A percentile compares a stretch with the other conserved stretches of the same genome.
phyloP scores from a whole-genome alignment of 2,888 invertebrate species.

The Trichacis sp. region DNA sequence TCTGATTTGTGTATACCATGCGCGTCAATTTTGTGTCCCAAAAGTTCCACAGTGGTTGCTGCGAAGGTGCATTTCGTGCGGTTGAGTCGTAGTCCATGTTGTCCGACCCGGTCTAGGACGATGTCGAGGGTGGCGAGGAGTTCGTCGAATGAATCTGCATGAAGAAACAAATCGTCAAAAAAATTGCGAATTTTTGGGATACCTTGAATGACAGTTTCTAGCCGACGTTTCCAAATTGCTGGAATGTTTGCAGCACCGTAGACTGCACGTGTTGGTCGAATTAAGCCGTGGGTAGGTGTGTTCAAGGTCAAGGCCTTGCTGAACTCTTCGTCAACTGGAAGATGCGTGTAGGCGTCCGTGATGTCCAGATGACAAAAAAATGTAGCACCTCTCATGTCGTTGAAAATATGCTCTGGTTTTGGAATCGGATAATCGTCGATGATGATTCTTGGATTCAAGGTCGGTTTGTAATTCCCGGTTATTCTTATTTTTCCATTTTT shows the following conservation, averaged over 20 bases:
- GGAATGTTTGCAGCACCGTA: constrained; percentile 23
- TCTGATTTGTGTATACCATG: constrained; percentile 18
- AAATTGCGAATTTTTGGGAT: constrained; percentile 17
- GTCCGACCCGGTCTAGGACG: constrained; percentile 7
- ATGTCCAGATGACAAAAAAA: constrained; percentile 14
- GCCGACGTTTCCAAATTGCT: constrained; percentile 18
- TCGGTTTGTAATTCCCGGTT: constrained; percentile 24
- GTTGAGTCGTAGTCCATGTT: constrained; percentile 21
- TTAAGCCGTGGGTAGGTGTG: constrained; percentile 24
- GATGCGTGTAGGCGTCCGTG: constrained; percentile 20
- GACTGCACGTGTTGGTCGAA: constrained; percentile 23
- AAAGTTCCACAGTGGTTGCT: constrained; percentile 3
- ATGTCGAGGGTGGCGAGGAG: constrained; percentile 11
- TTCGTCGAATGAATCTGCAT: constrained; percentile 13
- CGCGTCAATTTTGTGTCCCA: constrained; percentile 15
- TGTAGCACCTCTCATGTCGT: constrained; percentile 12
- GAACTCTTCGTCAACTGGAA: constrained; percentile 23
- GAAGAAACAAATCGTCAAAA: constrained; percentile 19
- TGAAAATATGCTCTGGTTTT: constrained; percentile 21
- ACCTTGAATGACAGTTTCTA: constrained; percentile 14
- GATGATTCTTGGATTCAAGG: constrained; percentile 23
- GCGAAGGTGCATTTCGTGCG: constrained; percentile 17
- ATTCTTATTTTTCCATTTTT: constrained; percentile 16
- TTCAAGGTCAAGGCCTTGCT: constrained; percentile 20
- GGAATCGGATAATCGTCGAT: constrained; percentile 29